Conservation (phyloP, 2,888 invertebrate genomes). For the Cetonia aurata region DNA sequence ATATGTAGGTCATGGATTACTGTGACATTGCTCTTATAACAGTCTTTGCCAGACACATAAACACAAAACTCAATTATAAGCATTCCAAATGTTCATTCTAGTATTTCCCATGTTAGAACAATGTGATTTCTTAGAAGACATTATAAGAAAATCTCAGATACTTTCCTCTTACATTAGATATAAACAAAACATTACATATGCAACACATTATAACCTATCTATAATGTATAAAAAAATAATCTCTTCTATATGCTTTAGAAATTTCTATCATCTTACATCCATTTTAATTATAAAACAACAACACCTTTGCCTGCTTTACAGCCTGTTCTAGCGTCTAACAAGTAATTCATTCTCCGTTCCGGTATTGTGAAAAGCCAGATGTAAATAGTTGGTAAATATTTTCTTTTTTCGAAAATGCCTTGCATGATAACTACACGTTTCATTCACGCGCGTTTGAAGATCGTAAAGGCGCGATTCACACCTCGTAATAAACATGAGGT, state of each 20-base stretch:
- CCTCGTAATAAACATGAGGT: conserved; percentile 17
- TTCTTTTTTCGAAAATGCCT: conserved; percentile 15
- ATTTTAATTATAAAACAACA: conserved; percentile 8
- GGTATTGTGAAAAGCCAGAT: no score
- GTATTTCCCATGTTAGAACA: no score
- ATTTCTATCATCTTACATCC: conserved; percentile 12
- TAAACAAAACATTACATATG: neutral
- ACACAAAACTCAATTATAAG: no score
- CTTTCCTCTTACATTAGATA: neutral
- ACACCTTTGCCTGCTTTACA: neutral
- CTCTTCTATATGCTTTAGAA: conserved; percentile 18
- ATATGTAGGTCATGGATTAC: no score
- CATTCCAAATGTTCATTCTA: no score
- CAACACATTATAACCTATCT: neutral
- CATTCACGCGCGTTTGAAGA: neutral
- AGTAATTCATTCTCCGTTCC: no score
- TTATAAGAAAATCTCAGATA: no score
- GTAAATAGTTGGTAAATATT: neutral
- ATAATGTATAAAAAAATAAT: no score
- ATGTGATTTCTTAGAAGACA: no score
- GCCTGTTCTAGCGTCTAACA: no score
- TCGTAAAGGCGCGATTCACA: conserved; percentile 6
- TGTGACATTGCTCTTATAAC: no score
- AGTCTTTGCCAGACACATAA: no score
- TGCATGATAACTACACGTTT: neutral